Conservation (phyloP, 2,888 invertebrate species). For the Carterocephalus palaemon region DNA sequence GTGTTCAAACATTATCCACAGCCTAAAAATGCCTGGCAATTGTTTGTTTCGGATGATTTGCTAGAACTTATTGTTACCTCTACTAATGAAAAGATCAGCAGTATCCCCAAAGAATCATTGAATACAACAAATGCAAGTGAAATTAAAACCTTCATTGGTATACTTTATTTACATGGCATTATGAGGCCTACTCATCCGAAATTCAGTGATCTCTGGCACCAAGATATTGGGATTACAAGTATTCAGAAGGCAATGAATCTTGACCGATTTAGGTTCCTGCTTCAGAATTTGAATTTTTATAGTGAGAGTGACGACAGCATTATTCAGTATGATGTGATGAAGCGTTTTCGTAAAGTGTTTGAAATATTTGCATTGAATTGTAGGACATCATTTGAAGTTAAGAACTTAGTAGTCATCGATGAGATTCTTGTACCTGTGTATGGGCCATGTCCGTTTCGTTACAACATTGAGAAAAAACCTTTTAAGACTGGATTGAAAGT, state of each 20-base stretch:
- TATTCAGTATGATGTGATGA: constrained; percentile 59
- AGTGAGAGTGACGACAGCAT: constrained; percentile 45
- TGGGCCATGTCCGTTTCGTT: constrained; percentile 68
- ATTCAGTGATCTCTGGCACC: constrained; percentile 61
- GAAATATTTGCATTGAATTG: constrained; percentile 71
- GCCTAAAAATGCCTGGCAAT: constrained; percentile 64
- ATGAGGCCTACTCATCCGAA: constrained; percentile 64
- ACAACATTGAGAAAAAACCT: constrained; percentile 58
- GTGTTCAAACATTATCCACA: constrained; percentile 40
- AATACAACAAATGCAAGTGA: constrained; percentile 49
- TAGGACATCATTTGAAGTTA: constrained; percentile 54
- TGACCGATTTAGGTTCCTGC: constrained; percentile 60
- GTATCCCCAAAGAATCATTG: constrained; percentile 36
- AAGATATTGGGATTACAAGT: constrained; percentile 52
- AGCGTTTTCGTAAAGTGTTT: constrained; percentile 63
- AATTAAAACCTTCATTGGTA: constrained; percentile 64
- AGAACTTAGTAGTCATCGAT: constrained; percentile 58
- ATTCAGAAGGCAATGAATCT: constrained; percentile 57
- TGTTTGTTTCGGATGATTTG: constrained; percentile 62
- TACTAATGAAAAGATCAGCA: constrained; percentile 61
- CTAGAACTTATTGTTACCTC: constrained; percentile 61
- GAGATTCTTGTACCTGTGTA: constrained; percentile 65
- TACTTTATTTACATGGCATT: constrained; percentile 66
- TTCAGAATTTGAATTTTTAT: constrained; percentile 61
- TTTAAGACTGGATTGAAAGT: constrained; percentile 63